Conservation (phyloP, 2,888 invertebrate genomes). For the Mamestra brassicae region DNA sequence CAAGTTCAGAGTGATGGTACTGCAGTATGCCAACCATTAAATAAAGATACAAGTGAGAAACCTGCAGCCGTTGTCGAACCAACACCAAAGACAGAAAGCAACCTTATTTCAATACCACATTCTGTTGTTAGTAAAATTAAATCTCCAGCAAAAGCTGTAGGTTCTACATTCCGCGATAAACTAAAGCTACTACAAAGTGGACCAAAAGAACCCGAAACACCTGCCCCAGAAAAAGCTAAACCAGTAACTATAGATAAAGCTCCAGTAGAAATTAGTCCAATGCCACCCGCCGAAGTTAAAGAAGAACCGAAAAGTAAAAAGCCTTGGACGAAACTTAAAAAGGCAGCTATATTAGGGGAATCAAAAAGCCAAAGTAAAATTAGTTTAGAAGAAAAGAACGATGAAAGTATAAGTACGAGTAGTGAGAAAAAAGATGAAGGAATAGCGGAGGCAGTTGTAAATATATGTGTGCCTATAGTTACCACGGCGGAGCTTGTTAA, state of each 20-base stretch:
- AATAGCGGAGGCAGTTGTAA: conserved; percentile 76
- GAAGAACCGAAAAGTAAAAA: conserved; percentile 89
- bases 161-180: conserved; percentile 88
- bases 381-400: conserved; percentile 81
- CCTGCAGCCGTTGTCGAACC: conserved; percentile 87
- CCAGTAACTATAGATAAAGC: conserved; percentile 75
- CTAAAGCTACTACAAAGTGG: conserved; percentile 86
- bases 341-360: conserved; percentile 92
- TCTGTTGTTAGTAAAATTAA: conserved; percentile 90
- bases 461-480: conserved; percentile 83
- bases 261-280: conserved; percentile 78
- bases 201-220: conserved; percentile 78
- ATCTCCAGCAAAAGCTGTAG: conserved; percentile 88
- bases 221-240: conserved; percentile 78
- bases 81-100: conserved; percentile 86
- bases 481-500: conserved; percentile 88
- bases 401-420: conserved; percentile 68
- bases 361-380: conserved; percentile 84
- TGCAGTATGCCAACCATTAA: conserved; percentile 85
- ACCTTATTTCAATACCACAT: conserved; percentile 88
- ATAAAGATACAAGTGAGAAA: conserved; percentile 84
- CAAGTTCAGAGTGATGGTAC: conserved; percentile 90
- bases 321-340: conserved; percentile 95
- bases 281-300: conserved; percentile 77
- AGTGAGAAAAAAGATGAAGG: conserved; percentile 71